Base-by-base conservation (phyloP, 2,797 vertebrate species). In the Lutjanus campechanus region DNA sequence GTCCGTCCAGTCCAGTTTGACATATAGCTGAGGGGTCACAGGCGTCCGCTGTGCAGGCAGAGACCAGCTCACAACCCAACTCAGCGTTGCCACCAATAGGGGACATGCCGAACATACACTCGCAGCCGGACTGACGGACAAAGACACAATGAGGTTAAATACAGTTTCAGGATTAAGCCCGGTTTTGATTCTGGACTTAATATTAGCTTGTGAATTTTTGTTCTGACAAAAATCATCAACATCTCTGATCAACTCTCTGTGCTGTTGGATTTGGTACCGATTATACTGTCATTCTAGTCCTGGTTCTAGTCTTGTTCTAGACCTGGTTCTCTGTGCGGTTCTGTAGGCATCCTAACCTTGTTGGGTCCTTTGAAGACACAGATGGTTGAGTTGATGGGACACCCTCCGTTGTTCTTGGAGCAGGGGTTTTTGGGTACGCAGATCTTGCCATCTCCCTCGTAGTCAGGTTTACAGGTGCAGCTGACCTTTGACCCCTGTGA, bases 371-470 rank as follows among this genome's bases (percentile, higher is more conserved):
- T 89, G 73, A 95, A 96, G 58, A 95, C 11, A 89, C 98, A 99
- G 29, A 88, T 0, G 0, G 97, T 97, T 7, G 97, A 96, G 85
- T 97, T 95, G 60, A 85, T 61, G 61, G 96, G 96, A 84, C 98
- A 99, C 66, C 95, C 97, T 40, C 97, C 97, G 0, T 97, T 95
- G 93, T 92, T 91, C n/a, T 80, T 15, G 15, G 90, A 55, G 70
- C 98, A 99, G 0, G 96, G 97, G 77, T 99, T 97, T 81, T 82
- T 88, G 20, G 96, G 96, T 60, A 95, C 81, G 64, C 98, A 99
- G 60, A 96, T 77, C 41, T 58, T 94, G 11, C 98, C 98, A 0
- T 99, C 95, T 1, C 97, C 98, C 44, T 95, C 70, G 43, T 95
- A 98, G 67, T 95, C 96, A 0, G 93, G 73, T 67, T 94, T 96